Evolutionary conservation across 2,113 vertebrate species (phyloP), one percentile per base, ranked within the genome.

Genomic region (Pteropus alecto): DNA sequence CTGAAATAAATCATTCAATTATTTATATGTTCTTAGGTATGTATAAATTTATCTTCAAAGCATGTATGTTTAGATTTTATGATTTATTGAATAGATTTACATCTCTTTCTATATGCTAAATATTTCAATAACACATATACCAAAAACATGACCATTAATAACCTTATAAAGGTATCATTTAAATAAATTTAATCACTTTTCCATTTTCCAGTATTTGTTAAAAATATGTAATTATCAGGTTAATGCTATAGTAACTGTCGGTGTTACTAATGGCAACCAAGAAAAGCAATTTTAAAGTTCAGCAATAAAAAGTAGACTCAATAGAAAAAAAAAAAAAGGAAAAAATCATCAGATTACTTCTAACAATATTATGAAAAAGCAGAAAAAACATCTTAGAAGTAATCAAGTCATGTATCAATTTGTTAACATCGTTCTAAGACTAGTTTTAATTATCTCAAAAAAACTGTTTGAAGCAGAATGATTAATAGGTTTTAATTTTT

Each of bases 241-340:
- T 93, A 82, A 82, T 78, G 19, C 46, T 90, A n/a, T 84, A 67
- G 76, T 95, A 83, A 91, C 56, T 84, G 63, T 82, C 74, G 58
- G 12, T 84, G 87, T 91, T 93, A 84, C 90, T 56, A 88, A 78
- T 79, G 56, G 68, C 63, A 97, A 97, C 74, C 18, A 65, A 93
- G 43, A 79, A 65, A 95, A 74, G 19, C 28, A 90, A 28, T 77
- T 43, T 87, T 15, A 2, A 90, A 2, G 38, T 67, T 93, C 30
- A 91, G 28, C n/a, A 48, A 51, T 76, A 73, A 22, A 76, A 76
- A 77, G 92, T 48, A 74, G 41, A 19, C 26, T 63, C n/a, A 74
- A 33, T 67, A 58, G 35, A 70, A 77, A 74, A 90, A 81, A 90
- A 81, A 24, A 0, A 16, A 10, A 1, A 6, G 81, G 74, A 73